These are phyloP conservation scores for Uromys caudimaculatus DNA, from an alignment of 2,797 vertebrate genomes.

Conservation along the genomic window DNA sequence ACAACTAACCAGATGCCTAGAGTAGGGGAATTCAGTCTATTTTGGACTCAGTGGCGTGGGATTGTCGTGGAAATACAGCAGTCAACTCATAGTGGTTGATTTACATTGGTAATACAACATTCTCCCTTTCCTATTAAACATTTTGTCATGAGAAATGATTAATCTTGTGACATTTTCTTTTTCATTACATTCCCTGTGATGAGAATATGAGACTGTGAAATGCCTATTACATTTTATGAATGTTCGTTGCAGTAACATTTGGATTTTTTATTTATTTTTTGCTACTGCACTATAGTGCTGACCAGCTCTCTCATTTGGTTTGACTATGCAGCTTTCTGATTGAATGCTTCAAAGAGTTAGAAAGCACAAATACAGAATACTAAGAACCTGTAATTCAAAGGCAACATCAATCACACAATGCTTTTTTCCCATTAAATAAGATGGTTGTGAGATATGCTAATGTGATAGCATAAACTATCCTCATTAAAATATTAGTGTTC, in stretches of 20 bases:
- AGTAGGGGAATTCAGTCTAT: background rate
- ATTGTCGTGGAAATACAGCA: background rate
- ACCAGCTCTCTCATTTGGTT: conserved; percentile 40
- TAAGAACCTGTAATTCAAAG: conserved; percentile 64
- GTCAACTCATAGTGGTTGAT: conserved; percentile 64
- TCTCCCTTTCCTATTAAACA: conserved; percentile 73
- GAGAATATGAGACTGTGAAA: conserved; percentile 57
- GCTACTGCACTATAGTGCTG: conserved; percentile 10
- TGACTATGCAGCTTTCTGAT: conserved; percentile 46
- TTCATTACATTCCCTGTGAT: conserved; percentile 69
- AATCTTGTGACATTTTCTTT: conserved; percentile 78
- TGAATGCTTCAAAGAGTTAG: conserved; percentile 51
- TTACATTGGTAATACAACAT: conserved; percentile 69
- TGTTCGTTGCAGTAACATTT: conserved; percentile 43
- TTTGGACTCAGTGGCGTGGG: background rate
- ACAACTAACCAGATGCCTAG: background rate
- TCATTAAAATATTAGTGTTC: conserved; percentile 47
- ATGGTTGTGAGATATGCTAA: conserved; percentile 36
- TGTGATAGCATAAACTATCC: background rate
- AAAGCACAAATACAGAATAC: conserved; percentile 10
- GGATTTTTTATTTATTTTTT: background rate
- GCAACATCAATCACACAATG: conserved; percentile 9
- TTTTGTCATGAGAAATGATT: conserved; percentile 77
- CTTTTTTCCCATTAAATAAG: conserved; percentile 55
- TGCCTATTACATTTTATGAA: conserved; percentile 54